A percentile compares a stretch with the other conserved stretches of the same genome.
phyloP scores from a whole-genome alignment of 2,113 vertebrate genomes.

The Sigmodon hispidus region DNA sequence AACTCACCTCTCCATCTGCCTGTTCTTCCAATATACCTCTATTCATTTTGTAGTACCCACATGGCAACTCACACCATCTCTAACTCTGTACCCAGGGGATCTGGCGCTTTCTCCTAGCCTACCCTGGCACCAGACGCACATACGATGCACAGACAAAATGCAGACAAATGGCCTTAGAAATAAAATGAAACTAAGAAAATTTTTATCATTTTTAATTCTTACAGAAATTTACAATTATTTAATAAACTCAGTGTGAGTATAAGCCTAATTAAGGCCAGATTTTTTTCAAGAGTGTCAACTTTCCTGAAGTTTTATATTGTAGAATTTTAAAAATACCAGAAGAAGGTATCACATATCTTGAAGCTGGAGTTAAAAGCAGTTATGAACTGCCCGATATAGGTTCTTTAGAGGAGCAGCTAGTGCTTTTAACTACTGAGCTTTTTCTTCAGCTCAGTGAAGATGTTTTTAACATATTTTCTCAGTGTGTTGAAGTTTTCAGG shows the following conservation, averaged over 20 bases:
- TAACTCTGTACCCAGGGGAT: background rate
- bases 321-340: background rate
- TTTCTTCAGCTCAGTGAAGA: background rate
- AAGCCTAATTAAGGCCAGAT: background rate
- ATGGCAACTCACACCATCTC: background rate
- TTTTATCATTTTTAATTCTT: constrained; percentile 28
- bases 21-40: background rate
- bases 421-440: background rate
- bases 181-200: background rate
- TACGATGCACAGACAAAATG: background rate
- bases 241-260: constrained; percentile 1
- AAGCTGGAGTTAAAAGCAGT: background rate
- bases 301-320: background rate
- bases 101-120: background rate
- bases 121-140: background rate
- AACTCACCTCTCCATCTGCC: background rate
- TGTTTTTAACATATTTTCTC: background rate
- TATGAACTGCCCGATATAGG: background rate
- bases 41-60: background rate
- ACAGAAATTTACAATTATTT: constrained; percentile 22
- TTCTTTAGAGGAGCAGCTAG: background rate
- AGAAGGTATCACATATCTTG: background rate
- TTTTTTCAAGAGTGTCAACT: background rate
- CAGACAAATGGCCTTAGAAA: background rate
- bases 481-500: background rate